Evolutionary conservation across 2,113 vertebrate species (phyloP).

Genomic region (Notarius quadriscutis): DNA sequence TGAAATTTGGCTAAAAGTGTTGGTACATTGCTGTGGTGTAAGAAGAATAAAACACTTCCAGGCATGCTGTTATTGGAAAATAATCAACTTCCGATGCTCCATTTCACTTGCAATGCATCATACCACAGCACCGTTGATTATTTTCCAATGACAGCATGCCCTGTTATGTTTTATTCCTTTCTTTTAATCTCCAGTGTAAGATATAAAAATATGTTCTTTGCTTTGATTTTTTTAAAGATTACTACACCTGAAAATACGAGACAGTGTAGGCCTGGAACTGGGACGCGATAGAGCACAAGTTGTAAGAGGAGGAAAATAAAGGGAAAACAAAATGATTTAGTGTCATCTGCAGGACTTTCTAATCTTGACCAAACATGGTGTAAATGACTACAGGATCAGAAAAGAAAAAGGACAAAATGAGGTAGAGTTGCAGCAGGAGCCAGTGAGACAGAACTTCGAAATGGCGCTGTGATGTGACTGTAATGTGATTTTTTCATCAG

Average conservation of each 20-base stretch:
- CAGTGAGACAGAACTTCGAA: constrained; percentile 2
- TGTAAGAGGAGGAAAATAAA: not conserved
- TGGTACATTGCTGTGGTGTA: too few species aligned
- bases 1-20: too few species aligned
- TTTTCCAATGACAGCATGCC: not conserved
- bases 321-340: not conserved
- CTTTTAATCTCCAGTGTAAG: not conserved
- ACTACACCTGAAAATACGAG: not conserved
- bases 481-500: constrained; percentile 22
- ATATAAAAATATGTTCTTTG: not conserved
- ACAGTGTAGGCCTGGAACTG: not conserved
- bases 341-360: not conserved
- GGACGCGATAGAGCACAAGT: too few species aligned
- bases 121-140: not conserved
- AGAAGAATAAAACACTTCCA: not conserved
- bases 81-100: not conserved
- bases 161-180: not conserved
- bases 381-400: constrained; percentile 5
- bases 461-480: constrained; percentile 8
- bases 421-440: constrained; percentile 6
- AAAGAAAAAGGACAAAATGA: constrained; percentile 13
- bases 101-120: not conserved
- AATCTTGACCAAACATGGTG: constrained; percentile 16
- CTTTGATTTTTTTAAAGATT: not conserved
- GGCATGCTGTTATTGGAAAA: not conserved